Conservation (phyloP, 2,888 invertebrate genomes). For the Leptopterna dolabrata region DNA sequence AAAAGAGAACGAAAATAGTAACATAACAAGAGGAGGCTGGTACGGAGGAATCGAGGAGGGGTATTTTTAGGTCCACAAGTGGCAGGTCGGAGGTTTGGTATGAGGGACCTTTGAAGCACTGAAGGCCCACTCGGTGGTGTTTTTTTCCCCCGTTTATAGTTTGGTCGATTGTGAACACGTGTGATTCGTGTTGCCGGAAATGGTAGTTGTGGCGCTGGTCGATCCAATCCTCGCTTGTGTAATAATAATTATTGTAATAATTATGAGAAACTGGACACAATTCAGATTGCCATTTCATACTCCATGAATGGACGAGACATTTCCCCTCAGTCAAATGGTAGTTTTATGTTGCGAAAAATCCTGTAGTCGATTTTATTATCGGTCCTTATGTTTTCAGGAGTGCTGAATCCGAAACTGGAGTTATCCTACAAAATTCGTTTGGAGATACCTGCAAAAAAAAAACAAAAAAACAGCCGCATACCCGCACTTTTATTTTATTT, state of each 20-base stretch:
- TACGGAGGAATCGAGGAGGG: background rate
- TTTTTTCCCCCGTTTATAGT: background rate
- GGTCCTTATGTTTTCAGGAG: no score
- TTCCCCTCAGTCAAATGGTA: no score
- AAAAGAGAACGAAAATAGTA: slow-evolving; percentile 44
- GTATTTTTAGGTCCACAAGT: slow-evolving; percentile 33
- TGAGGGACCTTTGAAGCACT: background rate
- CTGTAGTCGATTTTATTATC: background rate
- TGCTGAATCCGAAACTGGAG: no score
- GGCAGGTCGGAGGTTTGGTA: background rate
- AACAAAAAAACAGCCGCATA: no score
- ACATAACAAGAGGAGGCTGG: slow-evolving; percentile 24
- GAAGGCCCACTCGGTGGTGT: background rate
- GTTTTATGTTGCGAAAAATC: no score
- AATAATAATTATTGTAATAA: background rate
- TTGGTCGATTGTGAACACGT: background rate
- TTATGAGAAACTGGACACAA: no score
- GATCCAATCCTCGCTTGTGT: background rate
- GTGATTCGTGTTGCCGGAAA: background rate
- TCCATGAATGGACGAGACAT: background rate
- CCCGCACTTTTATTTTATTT: no score
- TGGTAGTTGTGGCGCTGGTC: background rate
- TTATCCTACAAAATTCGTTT: no score
- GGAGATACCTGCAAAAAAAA: no score
- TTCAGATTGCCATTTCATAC: background rate